phyloP scores from a whole-genome alignment of 1,140 invertebrate species.

The Trichonephila clavata region DNA sequence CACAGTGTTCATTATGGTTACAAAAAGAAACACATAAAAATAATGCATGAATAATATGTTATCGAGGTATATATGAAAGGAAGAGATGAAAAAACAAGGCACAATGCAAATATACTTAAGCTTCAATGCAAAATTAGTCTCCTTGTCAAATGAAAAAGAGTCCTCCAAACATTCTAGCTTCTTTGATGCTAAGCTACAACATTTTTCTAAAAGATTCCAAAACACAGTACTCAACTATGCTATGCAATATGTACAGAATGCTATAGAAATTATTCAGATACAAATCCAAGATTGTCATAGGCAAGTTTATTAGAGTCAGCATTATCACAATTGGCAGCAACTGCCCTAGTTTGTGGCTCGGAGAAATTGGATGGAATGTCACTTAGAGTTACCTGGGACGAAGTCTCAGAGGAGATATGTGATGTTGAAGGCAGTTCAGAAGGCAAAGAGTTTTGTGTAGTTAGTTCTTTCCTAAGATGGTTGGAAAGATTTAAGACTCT shows the following conservation, averaged over 20 bases:
- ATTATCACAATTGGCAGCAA: neutral
- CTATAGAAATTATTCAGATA: slow-evolving; percentile 46
- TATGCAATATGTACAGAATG: slow-evolving; percentile 1
- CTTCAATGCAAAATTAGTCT: neutral
- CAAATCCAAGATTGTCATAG: slow-evolving; percentile 71
- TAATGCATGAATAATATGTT: neutral
- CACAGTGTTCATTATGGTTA: neutral
- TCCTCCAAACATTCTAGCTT: neutral
- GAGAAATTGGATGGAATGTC: neutral
- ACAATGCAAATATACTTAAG: neutral
- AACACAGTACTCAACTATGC: slow-evolving; percentile 12
- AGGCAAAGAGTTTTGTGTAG: slow-evolving; percentile 30
- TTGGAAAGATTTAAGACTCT: neutral
- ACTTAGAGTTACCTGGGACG: neutral
- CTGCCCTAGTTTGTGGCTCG: too few species aligned
- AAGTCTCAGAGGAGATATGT: neutral
- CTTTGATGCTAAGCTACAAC: neutral
- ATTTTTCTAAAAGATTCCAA: slow-evolving; percentile 15
- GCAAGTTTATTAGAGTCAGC: slow-evolving; percentile 27
- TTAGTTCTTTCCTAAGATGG: slow-evolving; percentile 47
- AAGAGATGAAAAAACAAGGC: neutral
- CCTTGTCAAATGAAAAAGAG: neutral
- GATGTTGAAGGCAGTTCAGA: neutral
- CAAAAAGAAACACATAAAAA: neutral
- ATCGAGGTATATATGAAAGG: neutral